phyloP scores from a whole-genome alignment of 2,888 invertebrate species.

The Papilio elwesi region DNA sequence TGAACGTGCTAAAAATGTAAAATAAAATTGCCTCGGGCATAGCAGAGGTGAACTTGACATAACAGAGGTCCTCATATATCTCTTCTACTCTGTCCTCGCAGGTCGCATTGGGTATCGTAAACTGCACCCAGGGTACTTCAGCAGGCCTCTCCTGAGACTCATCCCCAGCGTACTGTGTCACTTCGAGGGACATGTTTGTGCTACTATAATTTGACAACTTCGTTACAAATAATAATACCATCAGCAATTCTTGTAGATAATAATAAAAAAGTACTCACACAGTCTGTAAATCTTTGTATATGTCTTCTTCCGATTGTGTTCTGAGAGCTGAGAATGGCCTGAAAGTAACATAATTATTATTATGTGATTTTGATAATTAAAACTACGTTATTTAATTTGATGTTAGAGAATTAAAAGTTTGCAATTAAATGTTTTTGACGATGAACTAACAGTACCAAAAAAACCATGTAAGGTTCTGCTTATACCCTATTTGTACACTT shows the following conservation, averaged over 20 bases:
- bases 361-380: neutral
- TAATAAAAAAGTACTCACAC: slow-evolving; percentile 85
- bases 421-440: too few relatives aligned
- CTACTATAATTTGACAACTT: slow-evolving; percentile 58
- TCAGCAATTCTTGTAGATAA: slow-evolving; percentile 22
- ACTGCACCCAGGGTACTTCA: slow-evolving; percentile 87
- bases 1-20: slow-evolving; percentile 30
- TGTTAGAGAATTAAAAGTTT: too few relatives aligned
- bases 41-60: slow-evolving; percentile 90
- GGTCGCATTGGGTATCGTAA: slow-evolving; percentile 85
- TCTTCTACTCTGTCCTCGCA: slow-evolving; percentile 89
- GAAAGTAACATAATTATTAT: slow-evolving; percentile 58
- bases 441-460: too few relatives aligned
- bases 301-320: slow-evolving; percentile 92
- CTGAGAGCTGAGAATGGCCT: slow-evolving; percentile 93
- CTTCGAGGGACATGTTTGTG: slow-evolving; percentile 61
- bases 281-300: slow-evolving; percentile 92
- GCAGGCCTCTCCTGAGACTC: slow-evolving; percentile 61
- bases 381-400: too few relatives aligned
- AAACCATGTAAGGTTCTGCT: too few relatives aligned
- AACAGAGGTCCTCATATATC: slow-evolving; percentile 95
- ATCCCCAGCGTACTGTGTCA: slow-evolving; percentile 58
- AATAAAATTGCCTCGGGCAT: slow-evolving; percentile 82
- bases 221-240: slow-evolving; percentile 25
- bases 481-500: too few relatives aligned